Conservation (phyloP, 2,888 invertebrate genomes). For the Lottia scabra region DNA sequence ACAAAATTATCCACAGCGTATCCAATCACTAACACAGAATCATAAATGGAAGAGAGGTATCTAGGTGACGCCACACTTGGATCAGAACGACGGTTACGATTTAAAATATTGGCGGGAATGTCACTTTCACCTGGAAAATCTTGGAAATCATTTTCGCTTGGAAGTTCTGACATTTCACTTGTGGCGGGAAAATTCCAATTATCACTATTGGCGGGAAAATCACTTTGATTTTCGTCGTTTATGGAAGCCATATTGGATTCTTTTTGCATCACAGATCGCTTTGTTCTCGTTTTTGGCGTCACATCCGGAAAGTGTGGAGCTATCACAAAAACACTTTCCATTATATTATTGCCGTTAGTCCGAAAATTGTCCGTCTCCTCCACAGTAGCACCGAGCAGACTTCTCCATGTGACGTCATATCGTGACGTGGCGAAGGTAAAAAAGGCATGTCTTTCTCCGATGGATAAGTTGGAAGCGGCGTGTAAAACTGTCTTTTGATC, state of each 20-base stretch:
- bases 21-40: not conserved
- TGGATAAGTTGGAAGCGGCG: conserved; percentile 18
- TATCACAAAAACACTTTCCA: conserved; percentile 3
- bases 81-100: not conserved
- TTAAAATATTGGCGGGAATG: not conserved
- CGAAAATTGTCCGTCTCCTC: not conserved
- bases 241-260: too few species aligned
- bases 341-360: not conserved
- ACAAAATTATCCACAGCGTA: not conserved
- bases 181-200: too few species aligned
- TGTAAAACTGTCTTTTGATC: conserved; percentile 21
- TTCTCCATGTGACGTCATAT: conserved; percentile 7
- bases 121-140: too few species aligned
- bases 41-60: not conserved
- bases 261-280: not conserved
- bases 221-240: too few species aligned
- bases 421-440: conserved; percentile 26
- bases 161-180: not conserved
- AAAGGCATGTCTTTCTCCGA: conserved; percentile 26
- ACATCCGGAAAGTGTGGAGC: not conserved
- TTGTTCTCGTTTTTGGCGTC: not conserved
- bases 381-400: not conserved
- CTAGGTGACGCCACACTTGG: not conserved
- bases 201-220: too few species aligned
- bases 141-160: not conserved